Conservation (phyloP, 2,797 vertebrate genomes). For the Spondyliosoma cantharus region DNA sequence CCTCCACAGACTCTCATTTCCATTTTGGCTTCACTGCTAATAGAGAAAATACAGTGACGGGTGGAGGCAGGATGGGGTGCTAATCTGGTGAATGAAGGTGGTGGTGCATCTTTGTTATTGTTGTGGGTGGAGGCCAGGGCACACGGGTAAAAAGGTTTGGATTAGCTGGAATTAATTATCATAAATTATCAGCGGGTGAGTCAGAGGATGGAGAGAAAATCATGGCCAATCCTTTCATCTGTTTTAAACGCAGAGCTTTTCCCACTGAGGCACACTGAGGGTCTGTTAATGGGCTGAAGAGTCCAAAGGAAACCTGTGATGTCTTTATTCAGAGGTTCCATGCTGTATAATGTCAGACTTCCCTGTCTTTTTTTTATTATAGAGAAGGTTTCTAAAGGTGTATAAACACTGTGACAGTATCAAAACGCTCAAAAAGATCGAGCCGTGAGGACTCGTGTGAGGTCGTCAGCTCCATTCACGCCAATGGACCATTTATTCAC, state of each 20-base stretch:
- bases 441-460: too few relatives aligned
- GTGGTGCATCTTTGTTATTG: constrained; percentile 2
- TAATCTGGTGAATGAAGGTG: constrained; percentile 24
- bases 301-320: background rate
- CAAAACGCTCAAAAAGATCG: too few relatives aligned
- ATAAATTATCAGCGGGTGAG: constrained; percentile 27
- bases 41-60: constrained; percentile 18
- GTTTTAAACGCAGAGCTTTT: constrained; percentile 20
- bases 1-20: constrained; percentile 57
- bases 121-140: background rate
- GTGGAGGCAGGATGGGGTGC: constrained; percentile 23
- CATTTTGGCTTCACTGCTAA: constrained; percentile 49
- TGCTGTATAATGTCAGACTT: too few relatives aligned
- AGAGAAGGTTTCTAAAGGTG: too few relatives aligned
- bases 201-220: background rate
- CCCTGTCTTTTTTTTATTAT: too few relatives aligned
- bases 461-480: too few relatives aligned
- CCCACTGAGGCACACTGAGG: background rate
- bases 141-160: constrained; percentile 1
- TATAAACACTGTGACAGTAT: too few relatives aligned
- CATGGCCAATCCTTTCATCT: background rate
- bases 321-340: background rate
- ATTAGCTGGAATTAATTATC: constrained; percentile 40
- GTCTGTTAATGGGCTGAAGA: background rate
- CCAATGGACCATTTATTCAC: too few relatives aligned